Evolutionary conservation across 2,113 vertebrate species (phyloP).

Genomic region (Thunnus thynnus): DNA sequence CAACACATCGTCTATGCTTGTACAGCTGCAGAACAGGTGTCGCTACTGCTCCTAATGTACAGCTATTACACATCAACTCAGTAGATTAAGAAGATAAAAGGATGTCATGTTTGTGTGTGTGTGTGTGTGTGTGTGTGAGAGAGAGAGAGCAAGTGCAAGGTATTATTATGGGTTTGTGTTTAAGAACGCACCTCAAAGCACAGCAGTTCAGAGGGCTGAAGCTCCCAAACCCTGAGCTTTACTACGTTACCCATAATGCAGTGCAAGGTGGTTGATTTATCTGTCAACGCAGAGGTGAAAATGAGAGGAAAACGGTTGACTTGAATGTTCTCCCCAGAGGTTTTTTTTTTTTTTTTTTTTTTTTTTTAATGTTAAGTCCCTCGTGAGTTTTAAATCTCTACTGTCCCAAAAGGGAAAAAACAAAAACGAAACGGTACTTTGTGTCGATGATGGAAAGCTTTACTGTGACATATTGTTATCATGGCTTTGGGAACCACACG

Average conservation of each 20-base stretch:
- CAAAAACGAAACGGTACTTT: slow-evolving; percentile 72
- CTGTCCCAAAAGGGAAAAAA: slow-evolving; percentile 50
- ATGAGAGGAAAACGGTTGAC: slow-evolving; percentile 50
- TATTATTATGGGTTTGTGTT: slow-evolving; percentile 38
- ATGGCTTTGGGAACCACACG: slow-evolving; percentile 65
- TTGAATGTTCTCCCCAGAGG: slow-evolving; percentile 38
- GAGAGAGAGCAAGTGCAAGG: not conserved
- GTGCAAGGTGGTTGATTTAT: slow-evolving; percentile 42
- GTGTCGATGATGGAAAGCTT: slow-evolving; percentile 82
- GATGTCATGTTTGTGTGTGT: slow-evolving; percentile 8
- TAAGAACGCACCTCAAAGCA: slow-evolving; percentile 67
- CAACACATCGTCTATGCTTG: slow-evolving; percentile 59
- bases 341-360: slow-evolving; percentile 10
- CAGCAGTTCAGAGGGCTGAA: slow-evolving; percentile 71
- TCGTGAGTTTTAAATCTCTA: slow-evolving; percentile 39
- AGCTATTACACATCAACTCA: slow-evolving; percentile 40
- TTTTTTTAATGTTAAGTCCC: not conserved
- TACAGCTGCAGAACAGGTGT: slow-evolving; percentile 54
- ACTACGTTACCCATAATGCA: slow-evolving; percentile 70
- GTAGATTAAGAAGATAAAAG: slow-evolving; percentile 12
- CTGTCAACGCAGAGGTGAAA: slow-evolving; percentile 51
- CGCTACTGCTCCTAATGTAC: slow-evolving; percentile 36
- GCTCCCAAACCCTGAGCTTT: slow-evolving; percentile 75
- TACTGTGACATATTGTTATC: slow-evolving; percentile 82
- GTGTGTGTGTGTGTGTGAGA: slow-evolving; percentile 4